These are phyloP conservation scores for Ammodramus savannarum DNA, from an alignment of 2,113 vertebrate species.

Conservation along the genomic window DNA sequence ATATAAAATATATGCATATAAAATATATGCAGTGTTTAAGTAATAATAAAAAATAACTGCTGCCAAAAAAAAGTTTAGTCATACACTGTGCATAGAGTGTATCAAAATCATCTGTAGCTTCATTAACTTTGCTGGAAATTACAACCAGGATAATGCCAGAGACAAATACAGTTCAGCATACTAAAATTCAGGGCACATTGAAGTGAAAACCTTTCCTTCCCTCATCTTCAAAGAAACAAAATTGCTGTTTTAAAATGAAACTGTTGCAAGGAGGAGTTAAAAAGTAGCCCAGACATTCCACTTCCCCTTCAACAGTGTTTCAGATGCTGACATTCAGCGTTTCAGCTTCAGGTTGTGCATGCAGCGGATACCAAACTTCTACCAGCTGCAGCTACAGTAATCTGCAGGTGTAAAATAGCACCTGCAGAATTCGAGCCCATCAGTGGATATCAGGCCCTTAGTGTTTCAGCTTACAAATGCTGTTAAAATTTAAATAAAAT, in stretches of 20 bases:
- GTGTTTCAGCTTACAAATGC: neutral
- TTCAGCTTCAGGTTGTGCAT: neutral
- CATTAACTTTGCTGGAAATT: slow-evolving; percentile 22
- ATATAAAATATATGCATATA: neutral
- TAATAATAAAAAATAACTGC: neutral
- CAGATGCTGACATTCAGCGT: neutral
- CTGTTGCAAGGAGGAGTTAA: neutral
- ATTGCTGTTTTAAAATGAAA: neutral
- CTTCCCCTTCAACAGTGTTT: neutral
- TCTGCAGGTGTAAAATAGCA: neutral
- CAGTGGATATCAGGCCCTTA: neutral
- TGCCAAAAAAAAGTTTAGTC: slow-evolving; percentile 13
- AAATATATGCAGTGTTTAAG: neutral
- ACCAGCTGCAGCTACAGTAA: neutral
- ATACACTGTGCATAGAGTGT: neutral
- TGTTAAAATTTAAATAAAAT: neutral
- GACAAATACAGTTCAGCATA: slow-evolving; percentile 12
- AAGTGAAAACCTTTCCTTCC: neutral
- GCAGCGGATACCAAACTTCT: neutral
- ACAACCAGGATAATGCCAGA: slow-evolving; percentile 8
- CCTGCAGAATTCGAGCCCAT: neutral
- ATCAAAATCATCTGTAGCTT: slow-evolving; percentile 38
- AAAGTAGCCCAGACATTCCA: neutral
- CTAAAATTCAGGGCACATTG: neutral
- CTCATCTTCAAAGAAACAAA: neutral